Evolutionary conservation across 2,797 vertebrate species (phyloP).

Genomic region (Hemibagrus guttatus): DNA sequence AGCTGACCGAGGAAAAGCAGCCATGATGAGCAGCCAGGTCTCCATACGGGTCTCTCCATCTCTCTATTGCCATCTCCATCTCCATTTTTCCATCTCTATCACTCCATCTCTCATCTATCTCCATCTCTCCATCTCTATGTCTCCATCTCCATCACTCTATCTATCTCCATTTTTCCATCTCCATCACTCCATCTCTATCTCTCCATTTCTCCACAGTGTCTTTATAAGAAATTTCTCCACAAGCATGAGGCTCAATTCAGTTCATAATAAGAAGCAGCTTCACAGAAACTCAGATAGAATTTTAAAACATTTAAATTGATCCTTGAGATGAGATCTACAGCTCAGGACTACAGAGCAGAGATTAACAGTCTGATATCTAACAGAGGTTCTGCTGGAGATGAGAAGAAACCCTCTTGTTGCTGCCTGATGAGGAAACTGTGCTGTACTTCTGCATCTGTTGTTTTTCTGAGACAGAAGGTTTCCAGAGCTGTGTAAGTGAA

Average conservation of each 20-base stretch:
- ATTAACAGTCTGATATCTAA: background rate
- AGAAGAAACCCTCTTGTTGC: background rate
- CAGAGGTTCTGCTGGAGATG: background rate
- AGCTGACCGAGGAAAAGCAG: background rate
- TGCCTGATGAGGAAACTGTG: background rate
- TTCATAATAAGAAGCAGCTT: background rate
- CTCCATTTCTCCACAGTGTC: background rate
- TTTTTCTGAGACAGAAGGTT: background rate
- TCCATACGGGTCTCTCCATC: background rate
- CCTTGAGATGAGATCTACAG: background rate
- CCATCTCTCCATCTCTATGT: background rate
- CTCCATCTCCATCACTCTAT: background rate
- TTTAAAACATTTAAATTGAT: background rate
- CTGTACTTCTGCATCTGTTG: background rate
- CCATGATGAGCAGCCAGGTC: background rate
- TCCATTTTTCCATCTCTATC: background rate
- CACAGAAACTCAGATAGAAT: background rate
- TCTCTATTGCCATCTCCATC: background rate
- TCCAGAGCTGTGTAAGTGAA: background rate
- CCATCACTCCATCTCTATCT: background rate
- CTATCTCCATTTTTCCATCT: no score
- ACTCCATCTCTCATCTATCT: background rate
- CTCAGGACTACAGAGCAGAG: background rate
- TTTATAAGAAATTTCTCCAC: background rate
- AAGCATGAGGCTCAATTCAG: background rate